Conservation (phyloP, 1,140 invertebrate species). For the Diorhabda elongata region DNA sequence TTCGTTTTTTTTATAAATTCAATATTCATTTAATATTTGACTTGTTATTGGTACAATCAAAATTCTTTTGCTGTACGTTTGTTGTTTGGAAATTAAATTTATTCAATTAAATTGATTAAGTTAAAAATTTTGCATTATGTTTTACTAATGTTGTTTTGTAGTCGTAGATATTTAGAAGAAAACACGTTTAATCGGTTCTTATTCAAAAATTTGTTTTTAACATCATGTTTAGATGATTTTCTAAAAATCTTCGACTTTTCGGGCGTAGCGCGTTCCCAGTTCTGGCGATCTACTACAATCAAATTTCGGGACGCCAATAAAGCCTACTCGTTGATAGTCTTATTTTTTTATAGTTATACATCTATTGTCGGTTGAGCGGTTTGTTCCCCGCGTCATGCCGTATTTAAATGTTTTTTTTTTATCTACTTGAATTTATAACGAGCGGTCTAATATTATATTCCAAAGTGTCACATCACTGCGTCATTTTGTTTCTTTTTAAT, state of each 20-base stretch:
- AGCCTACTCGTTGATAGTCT: conserved; percentile 21
- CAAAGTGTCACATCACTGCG: conserved; percentile 35
- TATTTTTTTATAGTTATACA: conserved; percentile 11
- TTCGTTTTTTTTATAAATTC: conserved; percentile 37
- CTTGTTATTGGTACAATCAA: conserved; percentile 37
- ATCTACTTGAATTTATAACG: conserved; percentile 24
- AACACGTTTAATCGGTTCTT: neutral
- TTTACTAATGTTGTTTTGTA: conserved; percentile 23
- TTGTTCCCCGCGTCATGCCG: conserved; percentile 1
- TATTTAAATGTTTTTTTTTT: conserved; percentile 9
- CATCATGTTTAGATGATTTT: neutral
- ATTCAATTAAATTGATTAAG: conserved; percentile 36
- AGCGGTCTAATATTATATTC: conserved; percentile 25
- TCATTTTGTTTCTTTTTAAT: conserved; percentile 25
- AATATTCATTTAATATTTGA: conserved; percentile 33
- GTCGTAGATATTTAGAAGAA: conserved; percentile 9
- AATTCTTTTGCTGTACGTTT: conserved; percentile 36
- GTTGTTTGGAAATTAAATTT: conserved; percentile 34
- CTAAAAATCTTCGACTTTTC: conserved; percentile 13
- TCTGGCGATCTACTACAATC: conserved; percentile 17
- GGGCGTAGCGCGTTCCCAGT: conserved; percentile 12
- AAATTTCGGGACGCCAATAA: conserved; percentile 7
- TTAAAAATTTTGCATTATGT: conserved; percentile 29
- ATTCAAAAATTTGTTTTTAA: neutral
- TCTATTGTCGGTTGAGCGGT: neutral